phyloP scores from a whole-genome alignment of 2,888 invertebrate species.

The Aethes cnicana region DNA sequence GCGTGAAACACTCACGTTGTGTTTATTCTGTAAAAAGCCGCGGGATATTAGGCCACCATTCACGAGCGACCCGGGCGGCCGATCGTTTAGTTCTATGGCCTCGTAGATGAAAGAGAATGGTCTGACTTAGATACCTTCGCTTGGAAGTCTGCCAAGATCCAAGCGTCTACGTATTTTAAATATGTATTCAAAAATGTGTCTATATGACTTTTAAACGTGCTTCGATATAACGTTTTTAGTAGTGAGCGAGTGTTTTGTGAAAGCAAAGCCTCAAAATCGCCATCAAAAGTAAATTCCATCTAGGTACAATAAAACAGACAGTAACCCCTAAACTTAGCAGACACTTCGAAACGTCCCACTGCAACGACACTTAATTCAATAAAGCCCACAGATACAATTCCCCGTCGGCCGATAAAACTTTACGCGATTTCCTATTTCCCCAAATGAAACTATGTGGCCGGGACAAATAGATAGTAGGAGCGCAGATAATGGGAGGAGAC shows the following conservation, averaged over 20 bases:
- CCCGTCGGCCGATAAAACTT: conserved; percentile 21
- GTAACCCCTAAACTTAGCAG: conserved; percentile 8
- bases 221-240: too few species aligned
- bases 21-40: conserved; percentile 36
- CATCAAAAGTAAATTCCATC: too few species aligned
- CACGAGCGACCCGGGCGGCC: conserved; percentile 13
- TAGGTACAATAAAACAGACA: conserved; percentile 10
- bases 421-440: conserved; percentile 35
- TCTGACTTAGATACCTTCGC: conserved; percentile 3
- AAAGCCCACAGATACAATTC: conserved; percentile 30
- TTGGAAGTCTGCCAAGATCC: conserved; percentile 11
- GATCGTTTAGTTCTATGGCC: conserved; percentile 21
- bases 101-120: conserved; percentile 14
- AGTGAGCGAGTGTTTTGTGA: too few species aligned
- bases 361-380: conserved; percentile 30
- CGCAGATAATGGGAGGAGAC: conserved; percentile 32
- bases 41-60: conserved; percentile 18
- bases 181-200: too few species aligned
- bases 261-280: too few species aligned
- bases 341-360: conserved; percentile 3
- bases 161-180: too few species aligned
- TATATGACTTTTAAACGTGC: too few species aligned
- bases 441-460: conserved; percentile 33
- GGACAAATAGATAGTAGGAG: conserved; percentile 7
- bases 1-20: conserved; percentile 33